These are phyloP conservation scores for Aphelocoma californica DNA, from an alignment of 2,797 vertebrate species.

Conservation along the genomic window DNA sequence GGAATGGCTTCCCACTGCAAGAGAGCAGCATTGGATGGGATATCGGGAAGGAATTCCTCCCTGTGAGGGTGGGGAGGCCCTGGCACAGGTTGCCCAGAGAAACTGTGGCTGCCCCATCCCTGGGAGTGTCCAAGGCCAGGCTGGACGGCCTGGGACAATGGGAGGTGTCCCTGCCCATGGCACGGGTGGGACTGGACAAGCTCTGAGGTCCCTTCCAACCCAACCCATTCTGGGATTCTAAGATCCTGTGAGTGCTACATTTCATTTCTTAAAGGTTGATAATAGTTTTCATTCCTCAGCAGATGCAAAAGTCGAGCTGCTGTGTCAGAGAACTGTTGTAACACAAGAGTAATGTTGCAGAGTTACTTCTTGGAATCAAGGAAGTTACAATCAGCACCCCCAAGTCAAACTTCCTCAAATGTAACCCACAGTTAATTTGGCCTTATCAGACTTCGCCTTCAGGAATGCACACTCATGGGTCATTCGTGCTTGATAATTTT, in stretches of 20 bases:
- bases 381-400: neutral
- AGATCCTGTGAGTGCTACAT: neutral
- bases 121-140: neutral
- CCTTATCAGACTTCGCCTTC: neutral
- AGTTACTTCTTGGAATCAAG: neutral
- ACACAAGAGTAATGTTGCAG: neutral
- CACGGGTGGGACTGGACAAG: neutral
- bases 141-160: rapidly evolving
- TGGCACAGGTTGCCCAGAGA: neutral
- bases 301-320: neutral
- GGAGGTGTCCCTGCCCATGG: neutral
- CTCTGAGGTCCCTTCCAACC: neutral
- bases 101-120: neutral
- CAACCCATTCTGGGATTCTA: neutral
- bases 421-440: neutral
- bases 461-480: constrained; percentile 35
- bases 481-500: neutral
- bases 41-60: neutral
- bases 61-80: rapidly evolving
- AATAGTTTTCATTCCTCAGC: neutral
- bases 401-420: constrained; percentile 31
- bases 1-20: neutral
- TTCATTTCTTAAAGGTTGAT: neutral
- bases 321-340: rapidly evolving
- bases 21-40: neutral